Evolutionary conservation across 2,113 vertebrate species (phyloP), one percentile per base, ranked within the genome.

Genomic region (Ceuthmochares aereus): DNA sequence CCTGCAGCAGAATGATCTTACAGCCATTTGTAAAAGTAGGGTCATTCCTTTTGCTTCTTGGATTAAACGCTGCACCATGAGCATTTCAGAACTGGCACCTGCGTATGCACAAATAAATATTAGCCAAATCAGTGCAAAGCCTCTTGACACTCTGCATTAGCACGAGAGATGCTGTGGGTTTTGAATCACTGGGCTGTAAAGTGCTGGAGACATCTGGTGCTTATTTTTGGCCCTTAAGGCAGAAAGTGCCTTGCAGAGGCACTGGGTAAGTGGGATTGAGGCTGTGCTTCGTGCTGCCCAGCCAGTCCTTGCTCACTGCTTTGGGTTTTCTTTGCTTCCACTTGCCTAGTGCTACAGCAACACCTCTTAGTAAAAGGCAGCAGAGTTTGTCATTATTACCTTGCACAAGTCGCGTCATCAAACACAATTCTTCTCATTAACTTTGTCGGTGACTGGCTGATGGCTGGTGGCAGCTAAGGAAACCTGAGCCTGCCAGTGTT

Each of bases 1-100:
- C 88, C 81, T 2, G 3, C 47, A 89, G 34, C n/a, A 74, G 74
- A 64, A 52, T 49, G 74, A 73, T 90, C 97, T 85, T 89, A 83
- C 29, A 56, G 59, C 63, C 26, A 5, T 66, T 78, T 2, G 13
- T 62, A 90, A 94, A 92, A 87, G 8, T 34, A 67, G 47, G 88
- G 42, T 90, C 47, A 60, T 95, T 93, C 27, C 58, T 5, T 30
- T 95, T 91, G 13, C 84, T 96, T 84, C 47, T 74, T 89, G 90
- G 95, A 82, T 92, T 63, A 64, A 81, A 78, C 63, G 52, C 30
- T 7, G 2, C 34, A 59, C 42, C 25, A 5, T 32, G 67, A 70
- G 11, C 56, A 12, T 87, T 95, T 77, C 84, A 84, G 77, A 84
- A 17, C 58, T 67, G 12, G 51, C 73, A 63, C 59, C 87, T 78